phyloP scores from a whole-genome alignment of 2,797 vertebrate genomes.

The Melanotaenia nigrans region DNA sequence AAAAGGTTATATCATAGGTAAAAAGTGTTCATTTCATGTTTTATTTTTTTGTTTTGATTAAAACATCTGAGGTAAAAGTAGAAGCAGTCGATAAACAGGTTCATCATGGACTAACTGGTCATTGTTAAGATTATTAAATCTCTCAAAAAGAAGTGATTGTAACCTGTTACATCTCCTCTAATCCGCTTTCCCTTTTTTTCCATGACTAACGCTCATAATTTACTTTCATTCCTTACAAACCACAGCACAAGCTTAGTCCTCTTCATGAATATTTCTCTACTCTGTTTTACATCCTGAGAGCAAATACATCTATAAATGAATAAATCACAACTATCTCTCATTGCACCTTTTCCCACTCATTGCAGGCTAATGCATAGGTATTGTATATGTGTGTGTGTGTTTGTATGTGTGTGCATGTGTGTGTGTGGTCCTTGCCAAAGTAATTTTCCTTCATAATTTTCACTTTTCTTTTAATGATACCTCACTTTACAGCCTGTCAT shows the following conservation, averaged over 20 bases:
- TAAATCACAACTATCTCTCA: conserved; percentile 21
- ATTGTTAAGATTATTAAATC: conserved; percentile 50
- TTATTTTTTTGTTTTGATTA: not conserved
- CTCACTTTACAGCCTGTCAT: conserved; percentile 40
- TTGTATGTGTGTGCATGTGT: conserved; percentile 10
- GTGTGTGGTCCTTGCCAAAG: conserved; percentile 29
- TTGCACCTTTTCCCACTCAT: conserved; percentile 7
- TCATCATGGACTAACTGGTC: conserved; percentile 44
- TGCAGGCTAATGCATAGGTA: not conserved
- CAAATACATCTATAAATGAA: conserved; percentile 17
- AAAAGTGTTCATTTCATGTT: not conserved
- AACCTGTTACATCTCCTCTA: conserved; percentile 57
- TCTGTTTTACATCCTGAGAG: conserved; percentile 2
- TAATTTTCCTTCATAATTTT: conserved; percentile 47
- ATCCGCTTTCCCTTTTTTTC: conserved; percentile 46
- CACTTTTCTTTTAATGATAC: conserved; percentile 57
- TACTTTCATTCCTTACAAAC: conserved; percentile 22
- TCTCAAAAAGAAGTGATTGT: conserved; percentile 56
- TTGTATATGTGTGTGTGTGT: conserved; percentile 2
- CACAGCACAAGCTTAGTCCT: not conserved
- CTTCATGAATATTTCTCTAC: not conserved
- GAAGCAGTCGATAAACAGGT: conserved; percentile 20
- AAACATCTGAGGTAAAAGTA: conserved; percentile 16
- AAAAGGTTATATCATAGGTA: no score
- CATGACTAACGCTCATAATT: conserved; percentile 18